Conservation (phyloP, 1,140 invertebrate genomes). For the Lepidostoma basale region DNA sequence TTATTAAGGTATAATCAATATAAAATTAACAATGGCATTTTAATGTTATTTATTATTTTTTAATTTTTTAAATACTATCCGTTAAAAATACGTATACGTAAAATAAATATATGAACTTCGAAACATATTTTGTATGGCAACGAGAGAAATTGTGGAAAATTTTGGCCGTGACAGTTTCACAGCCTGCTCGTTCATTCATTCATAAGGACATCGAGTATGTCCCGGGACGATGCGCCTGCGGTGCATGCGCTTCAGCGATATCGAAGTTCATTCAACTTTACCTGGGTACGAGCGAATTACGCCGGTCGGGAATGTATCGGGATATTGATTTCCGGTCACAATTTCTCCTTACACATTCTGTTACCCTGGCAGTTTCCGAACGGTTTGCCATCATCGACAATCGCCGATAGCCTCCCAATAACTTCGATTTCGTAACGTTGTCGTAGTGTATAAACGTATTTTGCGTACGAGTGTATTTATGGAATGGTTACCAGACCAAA, state of each 20-base stretch:
- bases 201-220: constrained; percentile 13
- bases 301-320: constrained; percentile 49
- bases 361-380: constrained; percentile 61
- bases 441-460: background rate
- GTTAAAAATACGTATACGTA: no score
- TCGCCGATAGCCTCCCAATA: constrained; percentile 60
- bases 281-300: constrained; percentile 39
- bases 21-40: no score
- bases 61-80: no score
- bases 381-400: constrained; percentile 61
- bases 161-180: no score
- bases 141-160: no score
- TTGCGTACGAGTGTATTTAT: background rate
- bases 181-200: no score
- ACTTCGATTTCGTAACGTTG: constrained; percentile 25
- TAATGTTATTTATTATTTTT: no score
- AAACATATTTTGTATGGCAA: no score
- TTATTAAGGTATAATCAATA: no score
- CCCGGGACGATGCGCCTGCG: constrained; percentile 22
- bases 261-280: constrained; percentile 37
- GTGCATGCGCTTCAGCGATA: constrained; percentile 40
- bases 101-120: no score
- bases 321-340: constrained; percentile 60
- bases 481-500: background rate
- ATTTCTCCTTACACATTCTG: constrained; percentile 52